phyloP scores from a whole-genome alignment of 2,113 vertebrate species.

The Melanostigma gelatinosum region DNA sequence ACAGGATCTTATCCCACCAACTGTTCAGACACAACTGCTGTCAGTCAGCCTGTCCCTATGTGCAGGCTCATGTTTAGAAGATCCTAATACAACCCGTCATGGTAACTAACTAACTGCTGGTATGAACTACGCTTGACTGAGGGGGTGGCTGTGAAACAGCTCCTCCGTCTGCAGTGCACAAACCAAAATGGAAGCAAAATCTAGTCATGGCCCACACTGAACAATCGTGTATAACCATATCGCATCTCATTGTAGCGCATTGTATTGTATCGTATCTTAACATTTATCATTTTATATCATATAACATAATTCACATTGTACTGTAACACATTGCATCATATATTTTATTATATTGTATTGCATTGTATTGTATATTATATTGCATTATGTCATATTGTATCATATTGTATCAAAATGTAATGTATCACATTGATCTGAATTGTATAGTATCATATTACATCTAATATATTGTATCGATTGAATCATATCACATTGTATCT shows the following conservation, averaged over 20 bases:
- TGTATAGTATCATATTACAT: background rate
- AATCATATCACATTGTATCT: background rate
- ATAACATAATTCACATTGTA: too few species aligned
- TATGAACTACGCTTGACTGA: background rate
- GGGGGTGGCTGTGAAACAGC: background rate
- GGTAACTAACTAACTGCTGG: background rate
- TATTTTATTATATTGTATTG: background rate
- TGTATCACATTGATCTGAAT: background rate
- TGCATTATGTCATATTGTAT: background rate
- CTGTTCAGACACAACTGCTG: background rate
- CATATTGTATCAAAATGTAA: background rate
- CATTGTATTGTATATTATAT: background rate
- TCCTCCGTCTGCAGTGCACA: background rate
- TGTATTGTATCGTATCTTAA: background rate
- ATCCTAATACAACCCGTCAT: background rate
- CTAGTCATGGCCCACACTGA: background rate
- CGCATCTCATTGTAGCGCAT: background rate
- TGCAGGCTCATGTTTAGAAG: background rate
- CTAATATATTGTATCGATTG: background rate
- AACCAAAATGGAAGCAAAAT: background rate
- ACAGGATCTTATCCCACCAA: background rate
- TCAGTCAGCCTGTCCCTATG: background rate
- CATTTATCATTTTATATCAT: background rate
- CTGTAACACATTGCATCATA: background rate
- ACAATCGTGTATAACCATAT: background rate